phyloP scores from a whole-genome alignment of 2,113 vertebrate genomes.

The Oophaga pumilio region DNA sequence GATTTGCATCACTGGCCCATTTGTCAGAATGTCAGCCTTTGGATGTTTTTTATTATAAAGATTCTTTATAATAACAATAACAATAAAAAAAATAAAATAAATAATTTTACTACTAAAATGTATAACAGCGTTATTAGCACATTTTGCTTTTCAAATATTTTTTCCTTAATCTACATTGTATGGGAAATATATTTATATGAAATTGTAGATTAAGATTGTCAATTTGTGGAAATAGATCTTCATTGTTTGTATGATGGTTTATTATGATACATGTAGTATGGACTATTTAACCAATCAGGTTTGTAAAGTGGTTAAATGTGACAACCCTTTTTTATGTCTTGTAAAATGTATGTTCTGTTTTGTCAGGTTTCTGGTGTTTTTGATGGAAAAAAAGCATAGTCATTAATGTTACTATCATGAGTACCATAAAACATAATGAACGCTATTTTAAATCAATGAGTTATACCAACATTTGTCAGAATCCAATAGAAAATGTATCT shows the following conservation, averaged over 20 bases:
- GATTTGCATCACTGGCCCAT: slow-evolving; percentile 44
- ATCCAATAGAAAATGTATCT: no score
- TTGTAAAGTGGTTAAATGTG: neutral
- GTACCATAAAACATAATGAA: neutral
- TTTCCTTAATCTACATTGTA: neutral
- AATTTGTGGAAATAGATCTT: neutral
- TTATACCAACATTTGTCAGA: neutral
- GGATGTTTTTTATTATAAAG: slow-evolving; percentile 41
- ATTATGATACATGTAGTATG: neutral
- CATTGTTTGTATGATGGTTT: neutral
- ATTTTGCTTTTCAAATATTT: neutral
- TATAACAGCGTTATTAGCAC: slow-evolving; percentile 24
- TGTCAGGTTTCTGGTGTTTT: neutral
- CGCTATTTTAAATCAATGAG: neutral
- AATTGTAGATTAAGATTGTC: neutral
- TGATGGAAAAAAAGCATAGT: neutral
- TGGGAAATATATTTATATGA: neutral
- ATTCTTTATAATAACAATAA: slow-evolving; percentile 37
- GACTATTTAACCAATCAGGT: neutral
- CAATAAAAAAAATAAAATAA: slow-evolving; percentile 29
- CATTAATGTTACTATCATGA: neutral
- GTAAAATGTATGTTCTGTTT: neutral
- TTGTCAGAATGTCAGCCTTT: slow-evolving; percentile 39
- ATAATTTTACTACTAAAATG: slow-evolving; percentile 23
- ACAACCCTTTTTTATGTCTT: neutral